Conservation (phyloP, 2,888 invertebrate species). For the Dasypolia templi region DNA sequence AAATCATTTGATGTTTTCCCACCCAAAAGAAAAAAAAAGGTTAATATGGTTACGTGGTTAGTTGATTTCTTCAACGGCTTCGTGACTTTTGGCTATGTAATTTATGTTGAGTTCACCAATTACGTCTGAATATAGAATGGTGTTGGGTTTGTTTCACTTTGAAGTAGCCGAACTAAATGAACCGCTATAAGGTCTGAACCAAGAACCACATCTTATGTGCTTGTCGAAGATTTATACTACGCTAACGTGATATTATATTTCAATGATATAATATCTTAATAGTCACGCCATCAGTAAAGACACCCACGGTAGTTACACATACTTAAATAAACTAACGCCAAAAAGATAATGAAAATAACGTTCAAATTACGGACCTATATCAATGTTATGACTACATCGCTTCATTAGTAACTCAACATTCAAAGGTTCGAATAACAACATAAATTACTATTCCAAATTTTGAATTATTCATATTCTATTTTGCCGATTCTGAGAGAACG, state of each 20-base stretch:
- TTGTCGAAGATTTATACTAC: neutral
- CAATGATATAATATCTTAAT: too few species aligned
- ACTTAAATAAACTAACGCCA: neutral
- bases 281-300: neutral
- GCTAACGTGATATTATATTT: neutral
- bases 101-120: neutral
- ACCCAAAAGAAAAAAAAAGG: too few species aligned
- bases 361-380: conserved; percentile 51
- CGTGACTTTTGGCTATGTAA: neutral
- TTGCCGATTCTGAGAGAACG: conserved; percentile 62
- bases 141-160: too few species aligned
- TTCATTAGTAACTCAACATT: conserved; percentile 60
- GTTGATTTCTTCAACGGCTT: neutral
- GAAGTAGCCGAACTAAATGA: neutral
- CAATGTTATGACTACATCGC: conserved; percentile 47
- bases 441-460: conserved; percentile 78
- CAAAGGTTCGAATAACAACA: conserved; percentile 75
- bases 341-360: conserved; percentile 11
- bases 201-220: too few species aligned
- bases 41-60: neutral
- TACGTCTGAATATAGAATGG: neutral
- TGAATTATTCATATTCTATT: conserved; percentile 81
- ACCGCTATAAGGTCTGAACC: neutral
- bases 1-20: too few species aligned
- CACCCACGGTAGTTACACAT: neutral